Evolutionary conservation across 2,888 invertebrate species (phyloP).

Genomic region (Lepetodrilus schrolli): DNA sequence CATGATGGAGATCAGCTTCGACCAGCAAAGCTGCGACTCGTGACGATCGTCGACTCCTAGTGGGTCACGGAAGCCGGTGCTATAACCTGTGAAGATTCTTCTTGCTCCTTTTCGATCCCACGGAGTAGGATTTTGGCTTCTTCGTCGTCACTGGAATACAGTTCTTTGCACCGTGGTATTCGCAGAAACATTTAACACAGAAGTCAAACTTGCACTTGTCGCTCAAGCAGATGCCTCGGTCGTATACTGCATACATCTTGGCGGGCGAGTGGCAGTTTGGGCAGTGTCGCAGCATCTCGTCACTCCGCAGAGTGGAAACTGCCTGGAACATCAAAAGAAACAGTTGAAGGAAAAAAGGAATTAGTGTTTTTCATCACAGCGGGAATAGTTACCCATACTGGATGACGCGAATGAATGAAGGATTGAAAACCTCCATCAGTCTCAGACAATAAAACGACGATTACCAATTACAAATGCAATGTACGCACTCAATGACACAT

Average conservation of each 20-base stretch:
- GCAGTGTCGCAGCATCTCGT: conserved; percentile 61
- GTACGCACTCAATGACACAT: too few relatives aligned
- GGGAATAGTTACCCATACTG: too few relatives aligned
- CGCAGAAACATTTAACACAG: conserved; percentile 56
- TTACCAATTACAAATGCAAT: too few relatives aligned
- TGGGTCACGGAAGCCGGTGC: neutral
- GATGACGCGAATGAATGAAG: too few relatives aligned
- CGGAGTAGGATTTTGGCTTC: conserved; percentile 48
- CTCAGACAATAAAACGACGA: too few relatives aligned
- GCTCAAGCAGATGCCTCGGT: conserved; percentile 55
- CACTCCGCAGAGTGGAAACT: conserved; percentile 53
- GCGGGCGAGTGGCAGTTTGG: conserved; percentile 59
- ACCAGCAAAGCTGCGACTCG: conserved; percentile 1
- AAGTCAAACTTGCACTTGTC: conserved; percentile 54
- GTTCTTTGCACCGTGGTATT: conserved; percentile 52
- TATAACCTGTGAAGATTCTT: conserved; percentile 45
- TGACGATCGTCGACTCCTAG: too few relatives aligned
- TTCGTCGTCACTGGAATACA: conserved; percentile 50
- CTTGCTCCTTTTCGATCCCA: conserved; percentile 58
- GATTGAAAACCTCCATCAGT: too few relatives aligned
- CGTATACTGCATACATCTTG: conserved; percentile 53
- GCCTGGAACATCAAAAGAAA: too few relatives aligned
- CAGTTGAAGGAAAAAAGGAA: too few relatives aligned
- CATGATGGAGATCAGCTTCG: conserved; percentile 3
- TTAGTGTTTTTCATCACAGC: too few relatives aligned